Percentiles rank a stretch among this genome's conserved stretches.
phyloP scores from a whole-genome alignment of 2,113 vertebrate species.

The Silurus meridionalis region DNA sequence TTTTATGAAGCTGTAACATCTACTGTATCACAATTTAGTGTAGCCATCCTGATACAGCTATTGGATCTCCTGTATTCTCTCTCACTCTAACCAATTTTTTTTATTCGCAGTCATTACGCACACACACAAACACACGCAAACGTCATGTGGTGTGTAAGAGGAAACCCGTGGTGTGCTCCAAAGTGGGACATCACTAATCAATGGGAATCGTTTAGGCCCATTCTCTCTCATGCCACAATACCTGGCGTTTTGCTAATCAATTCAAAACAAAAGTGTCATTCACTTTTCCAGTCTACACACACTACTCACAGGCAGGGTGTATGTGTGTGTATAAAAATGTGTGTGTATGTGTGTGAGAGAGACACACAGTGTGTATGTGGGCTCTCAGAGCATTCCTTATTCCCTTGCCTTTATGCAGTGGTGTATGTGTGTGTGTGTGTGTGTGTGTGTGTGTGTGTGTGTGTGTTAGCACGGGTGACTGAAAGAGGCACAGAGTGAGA shows the following conservation, averaged over 20 bases:
- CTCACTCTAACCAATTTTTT: constrained; percentile 7
- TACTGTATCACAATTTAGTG: background rate
- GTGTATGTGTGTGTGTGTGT: constrained; percentile 16
- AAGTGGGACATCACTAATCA: constrained; percentile 72
- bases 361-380: constrained; percentile 22
- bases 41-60: background rate
- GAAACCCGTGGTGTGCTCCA: constrained; percentile 64
- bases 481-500: constrained; percentile 44
- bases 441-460: background rate
- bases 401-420: background rate
- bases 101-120: constrained; percentile 21
- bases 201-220: constrained; percentile 71
- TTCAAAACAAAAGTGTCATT: constrained; percentile 68
- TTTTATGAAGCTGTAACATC: background rate
- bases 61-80: background rate
- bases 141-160: constrained; percentile 54
- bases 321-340: constrained; percentile 23
- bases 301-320: background rate
- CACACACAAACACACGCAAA: background rate
- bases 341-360: constrained; percentile 5
- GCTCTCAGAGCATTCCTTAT: constrained; percentile 13
- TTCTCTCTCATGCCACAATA: constrained; percentile 61
- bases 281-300: constrained; percentile 54
- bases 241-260: constrained; percentile 68
- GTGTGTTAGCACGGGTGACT: constrained; percentile 47